Evolutionary conservation across 2,797 vertebrate genomes (phyloP).

Genomic region (Acanthurus leucopareius): DNA sequence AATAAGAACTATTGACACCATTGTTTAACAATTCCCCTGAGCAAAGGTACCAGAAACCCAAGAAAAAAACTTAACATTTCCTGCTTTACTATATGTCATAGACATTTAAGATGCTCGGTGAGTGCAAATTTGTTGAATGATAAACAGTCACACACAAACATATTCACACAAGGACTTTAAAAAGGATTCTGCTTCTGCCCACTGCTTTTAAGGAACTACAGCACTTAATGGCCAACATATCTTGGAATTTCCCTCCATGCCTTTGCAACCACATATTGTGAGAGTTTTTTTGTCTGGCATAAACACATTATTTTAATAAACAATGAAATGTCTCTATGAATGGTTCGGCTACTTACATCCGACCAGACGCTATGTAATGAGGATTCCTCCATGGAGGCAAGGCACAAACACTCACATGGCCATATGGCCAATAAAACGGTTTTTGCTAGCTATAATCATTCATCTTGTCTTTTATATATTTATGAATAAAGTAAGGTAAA

Average conservation of each 20-base stretch:
- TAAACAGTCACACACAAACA: slow-evolving; percentile 8
- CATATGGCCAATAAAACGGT: background rate
- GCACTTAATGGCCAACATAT: slow-evolving; percentile 7
- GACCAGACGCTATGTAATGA: background rate
- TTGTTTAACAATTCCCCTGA: background rate
- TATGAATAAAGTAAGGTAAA: too few relatives aligned
- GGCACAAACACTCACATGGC: background rate
- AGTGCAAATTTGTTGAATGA: background rate
- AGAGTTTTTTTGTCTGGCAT: slow-evolving; percentile 24
- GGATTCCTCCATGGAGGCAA: background rate
- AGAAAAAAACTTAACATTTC: too few relatives aligned
- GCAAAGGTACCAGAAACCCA: background rate
- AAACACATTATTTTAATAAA: slow-evolving; percentile 14
- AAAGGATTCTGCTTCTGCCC: slow-evolving; percentile 23
- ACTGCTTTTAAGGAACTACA: slow-evolving; percentile 23
- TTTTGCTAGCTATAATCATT: background rate
- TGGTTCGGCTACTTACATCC: background rate
- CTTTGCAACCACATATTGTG: slow-evolving; percentile 28
- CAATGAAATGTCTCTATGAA: slow-evolving; percentile 3
- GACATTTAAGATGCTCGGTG: background rate
- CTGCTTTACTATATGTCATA: background rate
- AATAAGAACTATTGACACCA: background rate
- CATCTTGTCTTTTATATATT: background rate
- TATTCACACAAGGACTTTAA: background rate
- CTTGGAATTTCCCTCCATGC: slow-evolving; percentile 7